Conservation (phyloP, 2,113 vertebrate species). For the Saccopteryx bilineata region DNA sequence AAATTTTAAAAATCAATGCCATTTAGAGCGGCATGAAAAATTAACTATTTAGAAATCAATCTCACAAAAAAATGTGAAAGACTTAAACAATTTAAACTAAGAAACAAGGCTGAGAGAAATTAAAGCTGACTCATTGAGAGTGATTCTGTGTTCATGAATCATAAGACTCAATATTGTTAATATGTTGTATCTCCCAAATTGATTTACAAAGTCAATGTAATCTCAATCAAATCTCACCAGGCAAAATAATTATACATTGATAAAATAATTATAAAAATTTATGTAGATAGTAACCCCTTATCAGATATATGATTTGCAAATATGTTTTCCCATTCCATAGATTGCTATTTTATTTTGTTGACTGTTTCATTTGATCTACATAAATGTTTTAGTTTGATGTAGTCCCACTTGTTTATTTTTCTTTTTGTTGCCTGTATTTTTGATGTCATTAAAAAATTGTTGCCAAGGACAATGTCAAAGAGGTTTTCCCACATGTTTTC, state of each 20-base stretch:
- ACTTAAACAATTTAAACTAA: slow-evolving; percentile 22
- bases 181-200: not conserved
- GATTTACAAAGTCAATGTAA: slow-evolving; percentile 6
- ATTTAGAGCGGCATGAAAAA: slow-evolving; percentile 39
- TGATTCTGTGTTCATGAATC: not conserved
- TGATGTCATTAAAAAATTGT: not conserved
- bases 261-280: slow-evolving; percentile 32
- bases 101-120: not conserved
- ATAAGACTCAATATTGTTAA: not conserved
- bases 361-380: not conserved
- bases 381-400: slow-evolving; percentile 5
- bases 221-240: not conserved
- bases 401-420: not conserved
- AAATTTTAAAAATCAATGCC: slow-evolving; percentile 59
- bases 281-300: not conserved
- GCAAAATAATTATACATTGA: not conserved
- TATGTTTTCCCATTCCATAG: not conserved
- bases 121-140: slow-evolving; percentile 13
- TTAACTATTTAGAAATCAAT: slow-evolving; percentile 10
- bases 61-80: slow-evolving; percentile 38
- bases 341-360: not conserved
- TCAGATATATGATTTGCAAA: not conserved
- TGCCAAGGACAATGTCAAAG: not conserved
- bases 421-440: not conserved
- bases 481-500: not conserved